A percentile compares a stretch with the other conserved stretches of the same genome.
Evolutionary conservation across 2,113 vertebrate genomes (phyloP).

Genomic region (Leptosomus discolor): DNA sequence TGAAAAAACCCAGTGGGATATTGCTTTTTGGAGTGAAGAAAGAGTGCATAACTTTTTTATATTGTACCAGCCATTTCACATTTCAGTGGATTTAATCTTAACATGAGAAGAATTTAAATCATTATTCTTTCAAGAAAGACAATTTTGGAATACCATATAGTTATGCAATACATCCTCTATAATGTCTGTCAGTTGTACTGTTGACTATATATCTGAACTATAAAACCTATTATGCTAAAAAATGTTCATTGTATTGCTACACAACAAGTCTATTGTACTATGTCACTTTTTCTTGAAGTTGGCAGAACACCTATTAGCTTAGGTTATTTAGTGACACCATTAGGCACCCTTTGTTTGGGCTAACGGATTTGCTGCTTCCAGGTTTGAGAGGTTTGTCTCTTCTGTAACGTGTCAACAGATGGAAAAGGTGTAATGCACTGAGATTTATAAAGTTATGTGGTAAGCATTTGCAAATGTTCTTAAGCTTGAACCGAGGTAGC

Average conservation of each 20-base stretch:
- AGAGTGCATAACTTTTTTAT: neutral
- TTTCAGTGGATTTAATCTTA: neutral
- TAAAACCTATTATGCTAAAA: neutral
- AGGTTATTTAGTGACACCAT: neutral
- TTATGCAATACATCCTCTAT: neutral
- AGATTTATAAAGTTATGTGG: neutral
- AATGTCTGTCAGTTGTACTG: neutral
- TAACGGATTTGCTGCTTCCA: neutral
- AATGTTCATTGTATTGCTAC: neutral
- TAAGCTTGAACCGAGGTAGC: neutral
- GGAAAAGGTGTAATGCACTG: neutral
- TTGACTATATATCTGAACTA: neutral
- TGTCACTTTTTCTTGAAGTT: neutral
- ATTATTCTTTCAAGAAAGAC: neutral
- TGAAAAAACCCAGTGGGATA: neutral
- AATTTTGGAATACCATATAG: neutral
- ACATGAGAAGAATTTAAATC: neutral
- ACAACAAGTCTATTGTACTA: neutral
- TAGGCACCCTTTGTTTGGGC: neutral
- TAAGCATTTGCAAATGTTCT: neutral
- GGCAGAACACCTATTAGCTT: neutral
- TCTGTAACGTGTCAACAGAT: neutral
- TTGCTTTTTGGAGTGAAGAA: neutral
- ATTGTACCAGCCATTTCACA: neutral
- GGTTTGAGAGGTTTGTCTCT: neutral